phyloP scores from a whole-genome alignment of 64 coral and sea anemone genomes.

The Catalaphyllia jardinei region DNA sequence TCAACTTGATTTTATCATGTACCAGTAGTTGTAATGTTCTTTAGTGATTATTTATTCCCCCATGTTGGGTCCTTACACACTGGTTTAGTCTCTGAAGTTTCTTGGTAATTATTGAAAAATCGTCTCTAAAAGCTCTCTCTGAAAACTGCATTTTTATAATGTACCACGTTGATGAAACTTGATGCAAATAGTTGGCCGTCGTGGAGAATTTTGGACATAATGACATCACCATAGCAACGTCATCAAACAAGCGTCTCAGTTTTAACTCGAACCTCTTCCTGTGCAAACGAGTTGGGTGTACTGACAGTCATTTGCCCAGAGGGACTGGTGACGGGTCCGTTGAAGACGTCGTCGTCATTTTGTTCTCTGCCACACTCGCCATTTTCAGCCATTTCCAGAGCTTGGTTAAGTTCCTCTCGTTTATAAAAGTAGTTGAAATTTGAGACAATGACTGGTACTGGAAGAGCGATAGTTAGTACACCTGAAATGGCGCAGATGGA shows the following conservation, averaged over 20 bases:
- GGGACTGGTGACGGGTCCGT: constrained; percentile 78
- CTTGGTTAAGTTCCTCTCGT: constrained; percentile 67
- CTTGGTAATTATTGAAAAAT: too few relatives aligned
- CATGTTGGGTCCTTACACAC: too few relatives aligned
- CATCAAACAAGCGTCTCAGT: constrained; percentile 79
- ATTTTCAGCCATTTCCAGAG: constrained; percentile 66
- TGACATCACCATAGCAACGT: not conserved
- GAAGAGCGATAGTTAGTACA: constrained; percentile 84
- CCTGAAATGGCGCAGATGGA: constrained; percentile 93
- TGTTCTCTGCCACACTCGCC: constrained; percentile 59
- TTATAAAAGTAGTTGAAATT: constrained; percentile 98
- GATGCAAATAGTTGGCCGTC: too few relatives aligned
- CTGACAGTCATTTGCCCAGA: constrained; percentile 55
- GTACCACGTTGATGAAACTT: too few relatives aligned
- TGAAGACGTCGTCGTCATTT: constrained; percentile 37
- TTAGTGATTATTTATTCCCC: too few relatives aligned
- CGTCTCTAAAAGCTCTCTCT: too few relatives aligned
- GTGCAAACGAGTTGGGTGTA: constrained; percentile 40
- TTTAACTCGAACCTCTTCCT: constrained; percentile 69
- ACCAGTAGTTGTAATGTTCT: too few relatives aligned
- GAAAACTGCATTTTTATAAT: too few relatives aligned
- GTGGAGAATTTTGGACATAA: too few relatives aligned
- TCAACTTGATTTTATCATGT: not conserved
- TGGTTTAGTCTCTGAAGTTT: too few relatives aligned
- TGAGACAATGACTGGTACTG: constrained; percentile 91